These are phyloP conservation scores for Cheilosia urbana DNA, from an alignment of 2,888 invertebrate genomes.

Conservation along the genomic window DNA sequence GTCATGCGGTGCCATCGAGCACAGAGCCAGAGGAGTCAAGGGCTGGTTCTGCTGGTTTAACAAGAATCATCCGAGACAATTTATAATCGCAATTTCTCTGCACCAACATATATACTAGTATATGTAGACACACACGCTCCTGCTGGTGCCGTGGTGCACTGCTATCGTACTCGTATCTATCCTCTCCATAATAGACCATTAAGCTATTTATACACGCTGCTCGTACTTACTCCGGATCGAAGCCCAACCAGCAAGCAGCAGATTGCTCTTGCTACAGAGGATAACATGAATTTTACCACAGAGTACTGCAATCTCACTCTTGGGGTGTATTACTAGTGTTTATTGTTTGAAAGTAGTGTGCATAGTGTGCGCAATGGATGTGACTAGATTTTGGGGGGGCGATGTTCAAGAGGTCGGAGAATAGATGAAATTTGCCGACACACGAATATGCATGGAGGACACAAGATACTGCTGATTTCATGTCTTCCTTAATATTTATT, in stretches of 20 bases:
- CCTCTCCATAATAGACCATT: constrained; percentile 74
- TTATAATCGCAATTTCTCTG: constrained; percentile 74
- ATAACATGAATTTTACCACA: constrained; percentile 68
- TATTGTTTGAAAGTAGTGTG: constrained; percentile 64
- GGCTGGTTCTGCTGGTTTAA: constrained; percentile 74
- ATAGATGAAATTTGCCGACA: constrained; percentile 53
- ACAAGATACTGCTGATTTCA: constrained; percentile 60
- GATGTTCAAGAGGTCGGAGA: not conserved
- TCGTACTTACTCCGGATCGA: constrained; percentile 37
- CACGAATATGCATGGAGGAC: not conserved
- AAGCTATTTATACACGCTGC: constrained; percentile 69
- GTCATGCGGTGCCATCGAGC: constrained; percentile 21
- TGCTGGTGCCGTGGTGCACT: constrained; percentile 3
- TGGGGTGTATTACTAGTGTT: constrained; percentile 75
- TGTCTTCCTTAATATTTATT: constrained; percentile 69
- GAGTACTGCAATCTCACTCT: constrained; percentile 68
- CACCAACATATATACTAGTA: constrained; percentile 45
- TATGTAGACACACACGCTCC: constrained; percentile 15
- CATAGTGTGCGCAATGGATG: not conserved
- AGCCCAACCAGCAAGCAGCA: constrained; percentile 38
- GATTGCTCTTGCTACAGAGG: constrained; percentile 58
- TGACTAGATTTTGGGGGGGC: not conserved
- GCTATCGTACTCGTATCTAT: constrained; percentile 38
- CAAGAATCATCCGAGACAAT: constrained; percentile 76
- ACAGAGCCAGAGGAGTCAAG: constrained; percentile 27